Evolutionary conservation across 2,888 invertebrate genomes (phyloP), one percentile per base, ranked within the genome.

Genomic region (Cephus pygmeus): DNA sequence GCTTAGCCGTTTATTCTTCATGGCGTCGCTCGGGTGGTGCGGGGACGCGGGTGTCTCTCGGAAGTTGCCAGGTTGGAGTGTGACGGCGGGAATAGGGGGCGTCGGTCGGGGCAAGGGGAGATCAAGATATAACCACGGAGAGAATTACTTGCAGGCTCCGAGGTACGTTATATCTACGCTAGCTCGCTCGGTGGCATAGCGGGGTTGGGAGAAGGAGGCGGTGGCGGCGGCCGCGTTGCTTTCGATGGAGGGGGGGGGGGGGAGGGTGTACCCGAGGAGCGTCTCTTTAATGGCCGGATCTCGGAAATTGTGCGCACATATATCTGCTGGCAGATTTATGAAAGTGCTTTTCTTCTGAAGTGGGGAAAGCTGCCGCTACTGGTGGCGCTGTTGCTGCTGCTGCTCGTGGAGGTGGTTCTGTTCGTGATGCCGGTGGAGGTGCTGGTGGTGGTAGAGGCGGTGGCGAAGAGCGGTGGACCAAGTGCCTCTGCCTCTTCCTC

Each of bases 271-370:
- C 80, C 81, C 80, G 86, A 83, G 86, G 90, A 90, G 90, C 90
- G 94, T 94, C 94, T 94, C 94, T 94, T 94, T 96, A 96, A 96
- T 95, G 96, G 96, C 95, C 95, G 95, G 95, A 95, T 95, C 95
- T 95, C 95, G 96, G 96, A 96, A 96, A 96, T 96, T 96, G 95
- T 95, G 95, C 95, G 95, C 95, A 95, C 95, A 95, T 96, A 96
- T 96, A 96, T 96, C 95, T 96, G 94, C 94, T 93, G 94, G 95
- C 95, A 96, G 96, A 96, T 96, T 96, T 96, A 96, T 96, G 96
- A 96, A 96, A 96, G 95, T 95, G 95, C 95, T 93, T 93, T 92
- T 94, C 93, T 93, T 92, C 91, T 91, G 90, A 91, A 91, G 91
- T 91, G 91, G 91, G 91, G 91, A 91, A 91, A 91, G 91, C 90